Base-by-base conservation (phyloP, 2,113 vertebrate genomes). In the Dryoscopus gambensis region DNA sequence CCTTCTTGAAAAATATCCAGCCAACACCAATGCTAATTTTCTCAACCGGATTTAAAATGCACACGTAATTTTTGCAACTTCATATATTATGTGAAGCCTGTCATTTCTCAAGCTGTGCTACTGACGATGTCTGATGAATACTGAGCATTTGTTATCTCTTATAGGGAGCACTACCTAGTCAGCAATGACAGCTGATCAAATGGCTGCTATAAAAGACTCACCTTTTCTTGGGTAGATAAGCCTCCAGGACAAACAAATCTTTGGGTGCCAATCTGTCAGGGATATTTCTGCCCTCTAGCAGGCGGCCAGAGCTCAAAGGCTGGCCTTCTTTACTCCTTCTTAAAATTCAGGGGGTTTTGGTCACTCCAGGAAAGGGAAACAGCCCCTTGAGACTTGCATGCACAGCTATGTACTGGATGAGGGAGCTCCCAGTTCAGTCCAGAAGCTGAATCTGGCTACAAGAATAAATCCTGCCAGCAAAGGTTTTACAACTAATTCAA, bases 21-120 rank as follows among this genome's bases (percentile, higher is more conserved):
- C 93, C 76, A 87, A 96, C 87, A 89, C 46, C 86, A 92, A 94
- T 84, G 78, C 79, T 93, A n/a, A 95, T 97, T 97, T 96, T 86
- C 87, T 94, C 90, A 84, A 33, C 35, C 75, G 39, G 15, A 50
- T 86, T 96, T 85, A 91, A 89, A 96, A 78, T 21, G 67, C 42
- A n/a, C 17, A 6, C 82, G n/a, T 71, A 78, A 71, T 89, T 97
- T 97, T 97, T 89, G 71, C 86, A 75, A 46, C 89, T 97, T 89
- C 64, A 47, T 92, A 33, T 93, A 50, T 90, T 95, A 89, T 91
- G 87, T 95, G 93, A 93, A 97, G 63, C 39, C 67, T 96, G 78
- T 96, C 21, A 79, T 91, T 92, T 95, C 73, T 95, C 91, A 96
- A 91, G 63, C 84, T 85, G 68, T 88, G 86, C 59, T 76, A 57